Conservation (phyloP, 2,797 vertebrate species). For the Centropyge bicolor region DNA sequence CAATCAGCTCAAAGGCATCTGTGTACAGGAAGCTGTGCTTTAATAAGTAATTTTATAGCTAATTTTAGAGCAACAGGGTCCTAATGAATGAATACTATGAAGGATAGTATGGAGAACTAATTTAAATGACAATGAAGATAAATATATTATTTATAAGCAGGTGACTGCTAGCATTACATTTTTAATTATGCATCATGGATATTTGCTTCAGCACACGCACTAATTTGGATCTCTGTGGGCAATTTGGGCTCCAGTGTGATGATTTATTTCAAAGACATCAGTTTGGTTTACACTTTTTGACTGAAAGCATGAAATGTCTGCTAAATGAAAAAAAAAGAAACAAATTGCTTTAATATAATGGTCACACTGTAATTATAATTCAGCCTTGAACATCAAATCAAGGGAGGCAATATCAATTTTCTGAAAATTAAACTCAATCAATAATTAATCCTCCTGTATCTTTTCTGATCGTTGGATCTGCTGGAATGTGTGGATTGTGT, state of each 20-base stretch:
- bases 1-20: not conserved
- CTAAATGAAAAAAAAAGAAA: not conserved
- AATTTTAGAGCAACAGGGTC: too few relatives aligned
- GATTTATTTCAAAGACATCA: too few relatives aligned
- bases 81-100: too few relatives aligned
- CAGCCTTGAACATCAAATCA: slow-evolving; percentile 11
- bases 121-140: too few relatives aligned
- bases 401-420: not conserved
- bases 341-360: slow-evolving; percentile 14
- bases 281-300: too few relatives aligned
- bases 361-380: slow-evolving; percentile 1
- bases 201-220: too few relatives aligned
- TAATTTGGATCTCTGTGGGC: too few relatives aligned
- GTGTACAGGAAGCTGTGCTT: not conserved
- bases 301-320: not conserved
- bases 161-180: too few relatives aligned
- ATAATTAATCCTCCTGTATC: not conserved
- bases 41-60: not conserved
- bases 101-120: too few relatives aligned
- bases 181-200: too few relatives aligned
- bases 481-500: not conserved
- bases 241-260: too few relatives aligned
- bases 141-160: too few relatives aligned
- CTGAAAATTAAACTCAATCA: slow-evolving; percentile 1
- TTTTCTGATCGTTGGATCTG: slow-evolving; percentile 2